Conservation (phyloP, 2,888 invertebrate species). For the Lasius platythorax region DNA sequence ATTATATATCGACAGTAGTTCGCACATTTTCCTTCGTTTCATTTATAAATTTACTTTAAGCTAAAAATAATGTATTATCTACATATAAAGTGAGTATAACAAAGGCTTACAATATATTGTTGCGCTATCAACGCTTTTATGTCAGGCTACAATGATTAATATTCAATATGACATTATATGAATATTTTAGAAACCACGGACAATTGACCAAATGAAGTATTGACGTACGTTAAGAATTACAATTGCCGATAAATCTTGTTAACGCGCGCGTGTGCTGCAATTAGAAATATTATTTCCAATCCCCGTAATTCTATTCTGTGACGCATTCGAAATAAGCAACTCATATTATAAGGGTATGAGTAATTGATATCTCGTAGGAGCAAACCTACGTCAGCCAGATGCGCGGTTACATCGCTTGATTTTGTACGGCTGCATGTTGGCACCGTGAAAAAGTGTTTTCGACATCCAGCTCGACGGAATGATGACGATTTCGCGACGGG, state of each 20-base stretch:
- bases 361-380: conserved; percentile 41
- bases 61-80: not conserved
- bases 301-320: conserved; percentile 9
- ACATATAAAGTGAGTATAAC: not conserved
- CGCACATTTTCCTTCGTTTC: conserved; percentile 1
- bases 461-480: conserved; percentile 53
- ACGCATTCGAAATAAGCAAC: conserved; percentile 29
- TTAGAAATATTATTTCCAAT: conserved; percentile 33
- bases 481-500: conserved; percentile 74
- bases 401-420: conserved; percentile 39
- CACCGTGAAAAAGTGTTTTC: conserved; percentile 55
- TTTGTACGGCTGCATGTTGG: not conserved
- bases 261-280: conserved; percentile 17
- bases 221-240: conserved; percentile 35
- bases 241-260: conserved; percentile 6
- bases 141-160: conserved; percentile 26
- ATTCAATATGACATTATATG: not conserved
- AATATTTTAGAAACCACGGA: conserved; percentile 2
- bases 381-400: conserved; percentile 26
- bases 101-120: not conserved
- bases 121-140: not conserved
- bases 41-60: conserved; percentile 1
- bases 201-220: conserved; percentile 46
- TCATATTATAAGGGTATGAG: conserved; percentile 23
- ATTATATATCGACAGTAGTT: conserved; percentile 3